Evolutionary conservation across 2,888 invertebrate genomes (phyloP).

Genomic region (Epistrophe grossulariae): DNA sequence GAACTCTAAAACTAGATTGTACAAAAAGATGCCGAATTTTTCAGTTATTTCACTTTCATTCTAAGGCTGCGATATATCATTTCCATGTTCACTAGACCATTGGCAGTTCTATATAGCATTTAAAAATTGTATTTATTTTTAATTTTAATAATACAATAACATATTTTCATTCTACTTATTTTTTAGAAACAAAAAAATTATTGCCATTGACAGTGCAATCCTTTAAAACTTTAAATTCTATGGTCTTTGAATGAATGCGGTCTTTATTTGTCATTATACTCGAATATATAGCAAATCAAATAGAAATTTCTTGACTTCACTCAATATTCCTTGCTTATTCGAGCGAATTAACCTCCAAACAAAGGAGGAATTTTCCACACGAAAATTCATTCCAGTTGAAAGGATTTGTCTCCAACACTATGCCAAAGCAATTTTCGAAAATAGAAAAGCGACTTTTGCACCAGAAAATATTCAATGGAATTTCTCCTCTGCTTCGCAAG

Average conservation of each 20-base stretch:
- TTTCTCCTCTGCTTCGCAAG: not conserved
- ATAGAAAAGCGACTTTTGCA: slow-evolving; percentile 10
- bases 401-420: slow-evolving; percentile 44
- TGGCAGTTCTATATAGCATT: no score
- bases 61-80: no score
- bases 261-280: not conserved
- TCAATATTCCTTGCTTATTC: slow-evolving; percentile 45
- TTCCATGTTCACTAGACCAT: no score
- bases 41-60: no score
- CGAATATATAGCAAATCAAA: not conserved
- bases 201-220: no score
- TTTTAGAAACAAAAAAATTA: no score
- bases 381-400: slow-evolving; percentile 39
- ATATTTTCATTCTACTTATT: no score
- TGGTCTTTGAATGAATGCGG: not conserved
- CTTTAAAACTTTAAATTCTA: not conserved
- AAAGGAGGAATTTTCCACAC: slow-evolving; percentile 59
- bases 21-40: no score
- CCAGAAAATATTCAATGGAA: slow-evolving; percentile 20
- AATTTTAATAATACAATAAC: no score
- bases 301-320: slow-evolving; percentile 37
- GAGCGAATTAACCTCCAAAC: slow-evolving; percentile 43
- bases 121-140: no score
- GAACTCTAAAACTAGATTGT: no score
- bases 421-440: slow-evolving; percentile 15